Evolutionary conservation across 1,140 invertebrate genomes (phyloP).

Genomic region (fruit fly (Drosophila melanogaster)): DNA sequence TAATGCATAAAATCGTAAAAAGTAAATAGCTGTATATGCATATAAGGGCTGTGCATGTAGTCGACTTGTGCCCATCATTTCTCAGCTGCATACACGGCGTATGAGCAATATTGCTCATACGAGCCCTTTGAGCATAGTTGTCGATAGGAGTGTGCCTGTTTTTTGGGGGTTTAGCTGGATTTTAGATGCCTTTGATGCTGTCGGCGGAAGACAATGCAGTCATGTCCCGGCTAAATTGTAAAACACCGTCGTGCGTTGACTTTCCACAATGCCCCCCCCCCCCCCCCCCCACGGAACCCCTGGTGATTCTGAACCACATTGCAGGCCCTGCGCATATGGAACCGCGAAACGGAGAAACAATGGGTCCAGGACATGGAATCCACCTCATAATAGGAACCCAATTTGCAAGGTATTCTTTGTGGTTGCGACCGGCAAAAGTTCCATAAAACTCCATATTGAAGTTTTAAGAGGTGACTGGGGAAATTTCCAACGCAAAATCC

Average conservation of each 20-base stretch:
- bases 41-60: too few relatives aligned
- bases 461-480: not conserved
- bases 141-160: not conserved
- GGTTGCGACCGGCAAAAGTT: not conserved
- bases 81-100: not conserved
- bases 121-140: not conserved
- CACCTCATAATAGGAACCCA: conserved; percentile 8
- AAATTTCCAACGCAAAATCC: not conserved
- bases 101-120: not conserved
- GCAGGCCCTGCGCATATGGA: conserved; percentile 16
- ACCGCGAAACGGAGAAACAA: conserved; percentile 13
- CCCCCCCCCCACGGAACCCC: too few relatives aligned
- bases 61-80: not conserved
- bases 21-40: too few relatives aligned
- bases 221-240: conserved; percentile 51
- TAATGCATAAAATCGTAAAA: too few relatives aligned
- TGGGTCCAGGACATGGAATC: conserved; percentile 13
- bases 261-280: conserved; percentile 26
- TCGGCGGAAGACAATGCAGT: conserved; percentile 17
- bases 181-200: conserved; percentile 2
- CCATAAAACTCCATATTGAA: conserved; percentile 2
- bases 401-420: conserved; percentile 17
- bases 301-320: conserved; percentile 1
- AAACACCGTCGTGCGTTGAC: conserved; percentile 55
- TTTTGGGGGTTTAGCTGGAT: not conserved